These are phyloP conservation scores for Actenoides lindsayi DNA, from an alignment of 2,113 vertebrate genomes.

Conservation along the genomic window DNA sequence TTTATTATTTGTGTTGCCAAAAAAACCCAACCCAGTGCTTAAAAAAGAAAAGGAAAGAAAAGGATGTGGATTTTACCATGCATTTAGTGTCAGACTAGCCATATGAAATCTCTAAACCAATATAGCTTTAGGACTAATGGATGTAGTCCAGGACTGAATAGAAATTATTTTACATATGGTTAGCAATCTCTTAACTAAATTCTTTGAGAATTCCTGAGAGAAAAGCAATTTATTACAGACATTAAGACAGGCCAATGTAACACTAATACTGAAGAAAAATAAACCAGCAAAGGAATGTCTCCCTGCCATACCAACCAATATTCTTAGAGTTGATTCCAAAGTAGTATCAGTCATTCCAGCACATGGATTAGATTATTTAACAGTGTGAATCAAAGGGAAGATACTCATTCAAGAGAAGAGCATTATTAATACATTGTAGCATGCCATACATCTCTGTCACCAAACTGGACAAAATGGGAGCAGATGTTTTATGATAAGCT, in stretches of 20 bases:
- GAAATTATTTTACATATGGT: constrained; percentile 32
- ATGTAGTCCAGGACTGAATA: constrained; percentile 26
- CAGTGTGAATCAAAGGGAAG: constrained; percentile 67
- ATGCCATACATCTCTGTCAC: constrained; percentile 68
- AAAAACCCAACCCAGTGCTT: neutral
- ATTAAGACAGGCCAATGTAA: constrained; percentile 50
- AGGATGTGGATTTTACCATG: constrained; percentile 22
- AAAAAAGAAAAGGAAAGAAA: neutral
- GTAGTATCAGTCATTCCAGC: constrained; percentile 49
- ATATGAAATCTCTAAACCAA: constrained; percentile 55
- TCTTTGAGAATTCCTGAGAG: constrained; percentile 70
- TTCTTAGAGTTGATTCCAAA: constrained; percentile 40
- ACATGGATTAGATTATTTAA: constrained; percentile 67
- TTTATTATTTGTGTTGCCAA: neutral
- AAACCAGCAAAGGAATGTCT: constrained; percentile 62
- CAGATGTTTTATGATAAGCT: constrained; percentile 69
- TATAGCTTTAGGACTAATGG: constrained; percentile 31
- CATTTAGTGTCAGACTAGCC: constrained; percentile 31
- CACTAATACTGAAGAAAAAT: constrained; percentile 71
- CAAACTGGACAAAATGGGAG: constrained; percentile 61
- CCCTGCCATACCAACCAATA: constrained; percentile 45
- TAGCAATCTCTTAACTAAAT: constrained; percentile 63
- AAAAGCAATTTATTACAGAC: constrained; percentile 67
- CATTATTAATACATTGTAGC: constrained; percentile 57
- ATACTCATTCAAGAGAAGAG: constrained; percentile 56